phyloP scores from a whole-genome alignment of 2,888 invertebrate species.

The Drosophila macrospina region DNA sequence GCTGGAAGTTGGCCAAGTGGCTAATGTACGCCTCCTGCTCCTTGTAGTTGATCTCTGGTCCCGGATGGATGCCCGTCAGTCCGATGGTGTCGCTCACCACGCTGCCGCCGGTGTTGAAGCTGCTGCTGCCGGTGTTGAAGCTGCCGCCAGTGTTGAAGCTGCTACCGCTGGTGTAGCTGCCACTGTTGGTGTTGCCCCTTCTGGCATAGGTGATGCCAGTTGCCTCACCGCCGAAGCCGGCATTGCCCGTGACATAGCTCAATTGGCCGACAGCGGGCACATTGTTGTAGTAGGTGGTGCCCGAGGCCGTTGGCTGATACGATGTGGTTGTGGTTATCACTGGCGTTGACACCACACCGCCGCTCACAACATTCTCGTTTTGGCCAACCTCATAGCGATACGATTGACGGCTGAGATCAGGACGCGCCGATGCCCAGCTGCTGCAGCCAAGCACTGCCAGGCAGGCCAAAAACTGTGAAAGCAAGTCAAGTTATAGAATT shows the following conservation, averaged over 20 bases:
- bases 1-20: constrained; percentile 72
- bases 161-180: constrained; percentile 15
- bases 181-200: background rate
- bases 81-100: constrained; percentile 53
- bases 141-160: constrained; percentile 30
- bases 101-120: constrained; percentile 5
- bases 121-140: constrained; percentile 26
- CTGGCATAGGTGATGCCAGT: background rate
- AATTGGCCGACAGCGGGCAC: constrained; percentile 64
- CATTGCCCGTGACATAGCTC: constrained; percentile 3
- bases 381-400: constrained; percentile 74
- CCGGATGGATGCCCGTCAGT: constrained; percentile 54
- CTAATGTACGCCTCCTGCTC: constrained; percentile 70
- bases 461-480: constrained; percentile 69
- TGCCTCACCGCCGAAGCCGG: background rate
- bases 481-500: no score
- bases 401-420: constrained; percentile 81
- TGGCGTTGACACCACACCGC: constrained; percentile 58
- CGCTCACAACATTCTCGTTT: constrained; percentile 53
- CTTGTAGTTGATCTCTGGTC: constrained; percentile 63
- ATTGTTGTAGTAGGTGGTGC: constrained; percentile 61
- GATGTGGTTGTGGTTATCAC: constrained; percentile 45
- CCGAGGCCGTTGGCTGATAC: constrained; percentile 72
- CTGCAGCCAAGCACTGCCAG: constrained; percentile 59
- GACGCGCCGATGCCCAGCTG: constrained; percentile 65